Evolutionary conservation across 2,888 invertebrate species (phyloP), one percentile per base, ranked within the genome.

Genomic region (Drosophila kambysellisi): DNA sequence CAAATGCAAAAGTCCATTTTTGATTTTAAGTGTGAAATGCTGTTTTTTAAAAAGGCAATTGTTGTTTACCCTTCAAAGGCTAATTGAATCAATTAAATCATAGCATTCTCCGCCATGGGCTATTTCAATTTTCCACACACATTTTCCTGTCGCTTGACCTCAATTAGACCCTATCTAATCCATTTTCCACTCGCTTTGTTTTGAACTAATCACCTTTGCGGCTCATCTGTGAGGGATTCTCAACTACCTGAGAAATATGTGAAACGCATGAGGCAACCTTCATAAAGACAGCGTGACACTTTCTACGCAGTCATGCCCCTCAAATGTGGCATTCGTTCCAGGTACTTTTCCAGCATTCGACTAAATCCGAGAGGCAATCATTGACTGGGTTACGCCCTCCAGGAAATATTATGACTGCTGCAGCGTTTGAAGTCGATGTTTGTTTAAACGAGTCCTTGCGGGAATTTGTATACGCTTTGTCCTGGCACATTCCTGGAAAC

Each of bases 141-240:
- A 56, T 64, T 82, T 70, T 60, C 46, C 58, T 52, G 15, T 50
- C 73, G 71, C 59, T 82, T 83, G 85, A 86, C 85, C 88, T 81
- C 88, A 83, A 86, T 86, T 86, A 88, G 74, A 73, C 65, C 87
- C 30, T 59, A 74, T 70, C 85, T 81, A 86, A 86, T 86, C 74
- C 89, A 64, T 75, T 82, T 86, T 81, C 68, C 73, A 82, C 79
- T 71, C 81, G 58, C 73, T 74, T 71, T 74, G 80, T 76, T 74
- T 62, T 80, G 71, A 79, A 72, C 88, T 80, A 82, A 86, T 82
- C 88, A 76, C 83, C 80, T 81, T 74, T 62, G 62, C 71, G 70
- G 79, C 68, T 73, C 59, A 61, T 9, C 46, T 57, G 53, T 15
- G 32, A 32, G 41, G 17, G 15, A 35, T 15, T 43, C 33, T 41